Base-by-base conservation (phyloP, 1,140 invertebrate species). In the Papilio machaon region DNA sequence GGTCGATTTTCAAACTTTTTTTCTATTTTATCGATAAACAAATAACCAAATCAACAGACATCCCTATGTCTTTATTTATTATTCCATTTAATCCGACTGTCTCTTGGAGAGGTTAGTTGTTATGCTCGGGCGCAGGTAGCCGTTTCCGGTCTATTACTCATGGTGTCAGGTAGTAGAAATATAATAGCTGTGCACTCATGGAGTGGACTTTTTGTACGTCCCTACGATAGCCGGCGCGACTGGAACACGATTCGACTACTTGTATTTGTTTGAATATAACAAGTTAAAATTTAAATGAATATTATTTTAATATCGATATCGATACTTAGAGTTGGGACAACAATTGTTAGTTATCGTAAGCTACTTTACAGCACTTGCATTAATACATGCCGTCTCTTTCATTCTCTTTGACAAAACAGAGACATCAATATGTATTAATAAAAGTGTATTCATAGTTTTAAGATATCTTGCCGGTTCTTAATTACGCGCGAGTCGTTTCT, bases 61-160 rank as follows among this genome's bases (percentile, higher is more conserved):
- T 74, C 43, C 17, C 73, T 74, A 47, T 64, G 52, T 17, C 60
- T 60, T 2, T 64, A 70, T 70, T 70, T 38, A 70, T 70, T 38
- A 70, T 70, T 70, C 64, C 13, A 70, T 70, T 70, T 70, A 70
- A 70, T 74, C 49, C 76, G 30, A 75, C 60, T 74, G 74, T 75
- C 58, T 82, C 81, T 73, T 73, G 54, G 52, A 82, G 38, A 49
- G 52, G 77, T 82, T 86, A 83, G 67, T 89, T 87, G 81, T 82
- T 83, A 87, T 89, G 87, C 88, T 79, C 82, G 64, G 54, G 82
- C 83, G 86, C 88, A 88, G 87, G 87, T 87, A 88, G 84, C 79
- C 79, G 81, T 87, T 88, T 89, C 88, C 88, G 87, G 88, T 88
- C 83, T 79, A 82, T 84, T 86, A 82, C 82, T 60, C 81, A 84